Evolutionary conservation across 1,140 invertebrate genomes (phyloP).

Genomic region (Diprion similis): DNA sequence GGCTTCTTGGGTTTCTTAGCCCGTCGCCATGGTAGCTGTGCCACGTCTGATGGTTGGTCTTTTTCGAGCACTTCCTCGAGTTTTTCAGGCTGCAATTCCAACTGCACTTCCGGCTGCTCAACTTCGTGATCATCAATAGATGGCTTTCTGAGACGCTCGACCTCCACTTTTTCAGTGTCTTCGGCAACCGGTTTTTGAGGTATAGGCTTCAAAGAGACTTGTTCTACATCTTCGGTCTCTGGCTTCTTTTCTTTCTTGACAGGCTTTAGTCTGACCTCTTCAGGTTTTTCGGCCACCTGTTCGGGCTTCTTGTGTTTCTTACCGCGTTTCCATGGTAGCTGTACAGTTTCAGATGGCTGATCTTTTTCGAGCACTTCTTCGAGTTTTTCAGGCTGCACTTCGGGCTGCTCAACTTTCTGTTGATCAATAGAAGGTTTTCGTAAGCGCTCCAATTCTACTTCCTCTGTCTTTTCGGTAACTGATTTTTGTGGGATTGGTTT

Average conservation of each 20-base stretch:
- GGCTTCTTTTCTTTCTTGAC: conserved; percentile 29
- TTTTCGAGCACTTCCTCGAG: conserved; percentile 43
- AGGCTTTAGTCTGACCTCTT: conserved; percentile 10
- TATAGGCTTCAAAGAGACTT: conserved; percentile 38
- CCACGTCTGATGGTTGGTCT: conserved; percentile 55
- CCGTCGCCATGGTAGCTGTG: conserved; percentile 56
- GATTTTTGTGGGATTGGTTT: no score
- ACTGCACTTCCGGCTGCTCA: no score
- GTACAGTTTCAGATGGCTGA: conserved; percentile 51
- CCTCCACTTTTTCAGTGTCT: no score
- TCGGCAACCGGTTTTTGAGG: no score
- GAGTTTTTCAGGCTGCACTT: conserved; percentile 42
- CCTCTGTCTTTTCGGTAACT: conserved; percentile 10
- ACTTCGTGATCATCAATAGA: no score
- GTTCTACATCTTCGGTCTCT: conserved; percentile 54
- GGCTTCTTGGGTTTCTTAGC: conserved; percentile 36
- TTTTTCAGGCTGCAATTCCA: conserved; percentile 8
- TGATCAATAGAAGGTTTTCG: no score
- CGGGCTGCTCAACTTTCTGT: background rate
- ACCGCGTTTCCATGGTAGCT: conserved; percentile 57
- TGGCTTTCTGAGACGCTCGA: no score
- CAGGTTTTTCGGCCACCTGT: background rate
- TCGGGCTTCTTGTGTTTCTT: conserved; percentile 30
- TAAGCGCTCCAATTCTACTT: background rate
- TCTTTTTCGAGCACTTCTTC: conserved; percentile 48